These are phyloP conservation scores for Dynastes maya DNA, from an alignment of 2,888 invertebrate genomes.

Conservation along the genomic window DNA sequence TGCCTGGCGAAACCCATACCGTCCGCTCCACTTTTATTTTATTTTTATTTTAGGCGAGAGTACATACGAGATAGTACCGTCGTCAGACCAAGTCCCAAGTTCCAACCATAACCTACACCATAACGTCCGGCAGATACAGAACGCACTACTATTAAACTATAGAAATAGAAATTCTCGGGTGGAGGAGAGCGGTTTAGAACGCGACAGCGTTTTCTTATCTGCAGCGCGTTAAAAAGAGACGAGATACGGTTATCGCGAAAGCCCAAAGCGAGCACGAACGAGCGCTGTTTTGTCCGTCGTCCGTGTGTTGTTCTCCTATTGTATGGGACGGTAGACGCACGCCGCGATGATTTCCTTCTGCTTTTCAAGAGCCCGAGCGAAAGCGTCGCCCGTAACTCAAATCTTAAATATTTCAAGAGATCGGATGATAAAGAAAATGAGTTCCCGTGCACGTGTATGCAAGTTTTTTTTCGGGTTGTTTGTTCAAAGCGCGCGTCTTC, in stretches of 20 bases:
- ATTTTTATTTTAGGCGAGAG: slow-evolving; percentile 29
- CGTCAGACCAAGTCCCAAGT: background rate
- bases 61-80: slow-evolving; percentile 3
- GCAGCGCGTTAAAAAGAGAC: slow-evolving; percentile 20
- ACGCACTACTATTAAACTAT: slow-evolving; percentile 15
- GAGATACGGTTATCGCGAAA: slow-evolving; percentile 23
- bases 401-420: slow-evolving; percentile 42
- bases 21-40: slow-evolving; percentile 12
- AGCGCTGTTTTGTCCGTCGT: background rate
- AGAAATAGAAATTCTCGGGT: slow-evolving; percentile 24
- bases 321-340: background rate
- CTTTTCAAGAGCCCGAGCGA: slow-evolving; percentile 19
- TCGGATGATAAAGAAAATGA: slow-evolving; percentile 41
- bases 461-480: slow-evolving; percentile 25
- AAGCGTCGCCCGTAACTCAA: slow-evolving; percentile 2
- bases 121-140: slow-evolving; percentile 25
- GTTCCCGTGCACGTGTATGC: slow-evolving; percentile 20
- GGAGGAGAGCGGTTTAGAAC: slow-evolving; percentile 2
- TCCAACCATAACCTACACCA: slow-evolving; percentile 30
- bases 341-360: slow-evolving; percentile 15
- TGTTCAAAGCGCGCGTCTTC: slow-evolving; percentile 1
- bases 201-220: slow-evolving; percentile 19
- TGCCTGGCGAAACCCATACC: background rate
- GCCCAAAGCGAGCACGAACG: background rate
- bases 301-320: slow-evolving; percentile 8